phyloP scores from a whole-genome alignment of 2,888 invertebrate genomes.

The Autographa gamma region DNA sequence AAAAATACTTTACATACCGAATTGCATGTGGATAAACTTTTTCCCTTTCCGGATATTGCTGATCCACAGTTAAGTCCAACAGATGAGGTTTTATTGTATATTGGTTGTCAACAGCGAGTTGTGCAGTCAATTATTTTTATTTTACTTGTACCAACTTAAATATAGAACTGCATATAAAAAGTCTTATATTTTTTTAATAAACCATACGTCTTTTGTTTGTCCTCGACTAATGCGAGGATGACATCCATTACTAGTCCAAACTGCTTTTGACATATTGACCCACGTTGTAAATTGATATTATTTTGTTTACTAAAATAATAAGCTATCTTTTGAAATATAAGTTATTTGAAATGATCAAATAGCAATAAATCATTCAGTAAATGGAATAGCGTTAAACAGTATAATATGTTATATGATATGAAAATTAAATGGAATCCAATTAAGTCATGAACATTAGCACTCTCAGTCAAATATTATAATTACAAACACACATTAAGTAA shows the following conservation, averaged over 20 bases:
- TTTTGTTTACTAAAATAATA: background rate
- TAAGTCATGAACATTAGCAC: no score
- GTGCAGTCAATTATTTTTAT: constrained; percentile 12
- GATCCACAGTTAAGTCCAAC: constrained; percentile 33
- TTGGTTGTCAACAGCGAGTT: constrained; percentile 27
- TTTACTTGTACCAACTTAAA: background rate
- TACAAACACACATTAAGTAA: no score
- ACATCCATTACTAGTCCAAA: background rate
- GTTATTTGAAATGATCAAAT: no score
- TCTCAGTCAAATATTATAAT: no score
- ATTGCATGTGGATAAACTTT: constrained; percentile 28
- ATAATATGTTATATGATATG: no score
- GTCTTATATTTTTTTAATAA: background rate
- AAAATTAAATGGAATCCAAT: background rate
- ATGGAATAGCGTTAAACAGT: no score
- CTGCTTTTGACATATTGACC: background rate
- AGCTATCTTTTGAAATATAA: background rate
- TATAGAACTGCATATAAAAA: background rate
- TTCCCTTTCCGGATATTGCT: constrained; percentile 38
- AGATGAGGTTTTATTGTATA: constrained; percentile 39
- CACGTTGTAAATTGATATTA: background rate
- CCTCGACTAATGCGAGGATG: background rate
- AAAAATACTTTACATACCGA: no score
- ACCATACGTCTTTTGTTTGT: background rate
- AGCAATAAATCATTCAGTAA: no score